Evolutionary conservation across 2,797 vertebrate genomes (phyloP).

Genomic region (Gymnoscopelus microlampas): DNA sequence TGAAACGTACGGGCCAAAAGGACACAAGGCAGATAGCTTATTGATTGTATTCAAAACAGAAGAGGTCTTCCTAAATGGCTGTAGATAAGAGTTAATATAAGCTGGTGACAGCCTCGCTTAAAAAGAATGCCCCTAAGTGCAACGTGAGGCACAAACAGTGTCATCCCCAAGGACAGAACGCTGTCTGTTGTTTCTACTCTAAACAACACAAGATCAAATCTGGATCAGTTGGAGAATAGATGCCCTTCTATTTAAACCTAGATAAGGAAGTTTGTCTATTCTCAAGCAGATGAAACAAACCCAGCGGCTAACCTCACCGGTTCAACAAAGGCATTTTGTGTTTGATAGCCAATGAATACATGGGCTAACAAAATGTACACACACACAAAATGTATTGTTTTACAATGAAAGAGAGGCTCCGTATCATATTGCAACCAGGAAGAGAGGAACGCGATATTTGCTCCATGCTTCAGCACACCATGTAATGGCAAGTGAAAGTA

Average conservation of each 20-base stretch:
- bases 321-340: slow-evolving; percentile 31
- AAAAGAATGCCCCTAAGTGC: slow-evolving; percentile 8
- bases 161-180: slow-evolving; percentile 28
- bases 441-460: slow-evolving; percentile 18
- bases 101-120: slow-evolving; percentile 1
- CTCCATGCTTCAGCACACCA: slow-evolving; percentile 46
- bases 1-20: not conserved
- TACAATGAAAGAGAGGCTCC: slow-evolving; percentile 4
- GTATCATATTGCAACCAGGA: slow-evolving; percentile 11
- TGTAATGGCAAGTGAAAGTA: slow-evolving; percentile 36
- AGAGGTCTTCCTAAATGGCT: slow-evolving; percentile 19
- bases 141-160: slow-evolving; percentile 1
- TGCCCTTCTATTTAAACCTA: not conserved
- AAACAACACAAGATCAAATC: slow-evolving; percentile 44
- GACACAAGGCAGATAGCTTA: not conserved
- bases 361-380: not conserved
- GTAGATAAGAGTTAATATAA: slow-evolving; percentile 33
- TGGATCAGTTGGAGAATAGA: not conserved
- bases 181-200: slow-evolving; percentile 28
- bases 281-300: not conserved
- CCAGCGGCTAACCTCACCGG: not conserved
- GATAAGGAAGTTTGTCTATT: not conserved
- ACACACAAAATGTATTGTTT: slow-evolving; percentile 2
- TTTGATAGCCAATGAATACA: not conserved
- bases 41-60: slow-evolving; percentile 31